A percentile compares a stretch with the other conserved stretches of the same genome.
Conservation (phyloP, 2,888 invertebrate genomes). For the Vanessa cardui region DNA sequence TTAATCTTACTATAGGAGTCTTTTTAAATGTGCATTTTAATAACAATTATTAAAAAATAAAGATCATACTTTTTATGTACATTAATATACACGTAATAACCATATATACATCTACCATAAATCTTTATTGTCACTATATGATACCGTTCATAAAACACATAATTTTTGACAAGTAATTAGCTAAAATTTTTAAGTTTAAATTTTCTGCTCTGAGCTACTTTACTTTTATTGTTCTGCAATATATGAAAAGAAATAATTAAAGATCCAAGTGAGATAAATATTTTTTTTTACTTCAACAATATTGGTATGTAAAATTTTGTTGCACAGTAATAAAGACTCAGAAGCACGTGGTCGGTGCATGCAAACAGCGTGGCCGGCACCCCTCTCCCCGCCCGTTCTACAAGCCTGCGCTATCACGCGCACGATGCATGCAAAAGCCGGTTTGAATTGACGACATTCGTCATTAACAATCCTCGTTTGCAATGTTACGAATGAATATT, state of each 20-base stretch:
- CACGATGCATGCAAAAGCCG: conserved; percentile 60
- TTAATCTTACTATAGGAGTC: conserved; percentile 41
- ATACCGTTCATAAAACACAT: too few relatives aligned
- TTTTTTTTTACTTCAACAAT: background rate
- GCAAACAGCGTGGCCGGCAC: conserved; percentile 56
- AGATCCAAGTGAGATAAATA: background rate
- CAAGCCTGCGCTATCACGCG: conserved; percentile 45
- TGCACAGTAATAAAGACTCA: conserved; percentile 61
- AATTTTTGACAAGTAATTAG: too few relatives aligned
- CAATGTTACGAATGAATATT: conserved; percentile 22
- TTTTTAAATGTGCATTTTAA: conserved; percentile 55
- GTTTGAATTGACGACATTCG: conserved; percentile 43
- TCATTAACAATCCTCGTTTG: conserved; percentile 21
- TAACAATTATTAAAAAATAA: too few relatives aligned
- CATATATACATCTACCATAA: too few relatives aligned
- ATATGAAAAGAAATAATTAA: background rate
- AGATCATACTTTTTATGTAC: too few relatives aligned
- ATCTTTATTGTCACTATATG: too few relatives aligned
- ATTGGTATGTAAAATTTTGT: background rate
- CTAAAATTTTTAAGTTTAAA: too few relatives aligned
- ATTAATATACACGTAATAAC: too few relatives aligned
- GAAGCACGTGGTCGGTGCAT: conserved; percentile 74
- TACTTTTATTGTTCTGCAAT: too few relatives aligned
- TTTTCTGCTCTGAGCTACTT: too few relatives aligned
- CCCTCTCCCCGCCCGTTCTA: conserved; percentile 26